Percentiles rank a stretch among this genome's conserved stretches.
phyloP scores from a whole-genome alignment of 2,113 vertebrate species.

The Gambusia affinis region DNA sequence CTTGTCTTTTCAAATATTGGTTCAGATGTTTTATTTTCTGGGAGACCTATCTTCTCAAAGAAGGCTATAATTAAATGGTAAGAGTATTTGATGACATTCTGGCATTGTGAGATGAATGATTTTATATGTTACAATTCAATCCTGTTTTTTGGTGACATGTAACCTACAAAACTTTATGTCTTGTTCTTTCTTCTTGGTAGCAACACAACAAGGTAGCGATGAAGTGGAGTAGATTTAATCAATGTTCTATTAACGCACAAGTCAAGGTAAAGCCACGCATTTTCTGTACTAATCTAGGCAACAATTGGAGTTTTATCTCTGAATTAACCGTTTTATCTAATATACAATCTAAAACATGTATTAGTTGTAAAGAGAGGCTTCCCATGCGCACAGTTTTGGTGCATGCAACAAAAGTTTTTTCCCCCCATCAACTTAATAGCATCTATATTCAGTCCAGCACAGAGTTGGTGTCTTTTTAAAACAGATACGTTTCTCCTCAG shows the following conservation, averaged over 20 bases:
- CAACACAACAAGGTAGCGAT: neutral
- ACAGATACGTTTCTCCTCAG: neutral
- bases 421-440: neutral
- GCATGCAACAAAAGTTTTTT: neutral
- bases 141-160: neutral
- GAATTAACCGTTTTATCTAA: neutral
- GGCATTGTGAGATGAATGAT: neutral
- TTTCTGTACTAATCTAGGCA: neutral
- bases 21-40: neutral
- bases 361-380: neutral
- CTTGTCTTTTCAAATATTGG: no score
- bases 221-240: neutral
- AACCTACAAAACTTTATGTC: neutral
- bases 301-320: neutral
- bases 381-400: neutral
- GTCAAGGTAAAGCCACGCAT: neutral
- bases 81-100: neutral
- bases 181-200: neutral
- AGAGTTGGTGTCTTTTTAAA: neutral
- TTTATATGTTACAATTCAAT: neutral
- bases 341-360: neutral
- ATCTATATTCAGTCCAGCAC: no score
- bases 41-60: neutral
- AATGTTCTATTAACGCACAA: neutral
- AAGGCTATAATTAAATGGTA: neutral